Percentiles rank a stretch among this genome's conserved stretches.
Conservation (phyloP, 1,140 invertebrate species). For the Meloidogyne exigua region DNA sequence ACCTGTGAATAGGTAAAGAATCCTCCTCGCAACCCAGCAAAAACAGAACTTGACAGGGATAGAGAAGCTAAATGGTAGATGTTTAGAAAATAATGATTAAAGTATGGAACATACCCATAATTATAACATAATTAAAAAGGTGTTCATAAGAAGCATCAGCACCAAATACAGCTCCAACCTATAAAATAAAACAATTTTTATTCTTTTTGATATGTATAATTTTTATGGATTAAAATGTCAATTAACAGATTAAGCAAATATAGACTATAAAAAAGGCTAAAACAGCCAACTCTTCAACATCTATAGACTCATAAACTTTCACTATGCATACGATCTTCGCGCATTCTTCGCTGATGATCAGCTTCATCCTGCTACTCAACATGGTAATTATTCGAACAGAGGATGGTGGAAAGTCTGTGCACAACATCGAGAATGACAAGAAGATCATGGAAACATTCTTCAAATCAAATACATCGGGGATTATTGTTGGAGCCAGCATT, state of each 20-base stretch:
- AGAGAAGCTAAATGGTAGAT: conserved; percentile 33
- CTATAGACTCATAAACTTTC: neutral
- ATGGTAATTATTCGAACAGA: neutral
- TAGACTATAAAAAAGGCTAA: neutral
- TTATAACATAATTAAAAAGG: conserved; percentile 49
- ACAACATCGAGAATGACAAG: neutral
- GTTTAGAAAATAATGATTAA: neutral
- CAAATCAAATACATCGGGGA: neutral
- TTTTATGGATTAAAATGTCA: too few relatives aligned
- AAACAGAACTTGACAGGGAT: conserved; percentile 53
- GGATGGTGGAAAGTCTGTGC: neutral
- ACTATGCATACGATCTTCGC: neutral
- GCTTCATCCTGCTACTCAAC: neutral
- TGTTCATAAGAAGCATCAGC: conserved; percentile 52
- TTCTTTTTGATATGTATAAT: too few relatives aligned
- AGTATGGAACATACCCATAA: conserved; percentile 35
- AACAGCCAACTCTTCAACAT: neutral
- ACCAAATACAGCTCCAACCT: conserved; percentile 56
- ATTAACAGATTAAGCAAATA: too few relatives aligned
- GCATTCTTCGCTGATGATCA: neutral
- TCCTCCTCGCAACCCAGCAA: conserved; percentile 61
- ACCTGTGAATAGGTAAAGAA: conserved; percentile 49
- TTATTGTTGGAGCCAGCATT: neutral
- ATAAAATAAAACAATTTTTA: too few relatives aligned
- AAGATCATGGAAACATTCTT: neutral